phyloP scores from a whole-genome alignment of 2,113 vertebrate species.

The Sturnus vulgaris region DNA sequence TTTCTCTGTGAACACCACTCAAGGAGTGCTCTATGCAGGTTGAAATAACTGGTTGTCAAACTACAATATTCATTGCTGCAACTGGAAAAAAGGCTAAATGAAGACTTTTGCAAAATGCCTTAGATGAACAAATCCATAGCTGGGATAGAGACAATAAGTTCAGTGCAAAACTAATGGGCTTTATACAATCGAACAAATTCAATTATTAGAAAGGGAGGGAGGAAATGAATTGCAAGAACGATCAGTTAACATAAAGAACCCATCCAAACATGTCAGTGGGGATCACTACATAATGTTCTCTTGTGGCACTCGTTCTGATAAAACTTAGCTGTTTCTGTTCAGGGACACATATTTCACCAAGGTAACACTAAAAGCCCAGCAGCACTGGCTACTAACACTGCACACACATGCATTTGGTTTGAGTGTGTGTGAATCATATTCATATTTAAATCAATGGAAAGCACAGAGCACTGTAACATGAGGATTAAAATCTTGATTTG shows the following conservation, averaged over 20 bases:
- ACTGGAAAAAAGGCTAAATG: constrained; percentile 44
- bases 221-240: neutral
- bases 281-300: neutral
- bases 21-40: neutral
- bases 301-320: neutral
- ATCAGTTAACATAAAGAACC: neutral
- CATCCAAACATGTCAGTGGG: neutral
- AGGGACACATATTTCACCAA: neutral
- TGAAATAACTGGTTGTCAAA: constrained; percentile 60
- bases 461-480: neutral
- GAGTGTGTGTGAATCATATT: neutral
- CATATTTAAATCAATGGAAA: neutral
- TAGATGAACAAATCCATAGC: neutral
- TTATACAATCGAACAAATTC: neutral
- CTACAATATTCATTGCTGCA: constrained; percentile 1
- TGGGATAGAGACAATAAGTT: neutral
- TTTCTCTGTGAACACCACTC: neutral
- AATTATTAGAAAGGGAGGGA: neutral
- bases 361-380: neutral
- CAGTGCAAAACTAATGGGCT: neutral
- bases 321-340: neutral
- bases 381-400: neutral
- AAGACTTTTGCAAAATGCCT: constrained; percentile 18
- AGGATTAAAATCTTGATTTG: neutral
- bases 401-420: neutral